Conservation (phyloP, 2,113 vertebrate genomes). For the Ailuropoda melanoleuca region DNA sequence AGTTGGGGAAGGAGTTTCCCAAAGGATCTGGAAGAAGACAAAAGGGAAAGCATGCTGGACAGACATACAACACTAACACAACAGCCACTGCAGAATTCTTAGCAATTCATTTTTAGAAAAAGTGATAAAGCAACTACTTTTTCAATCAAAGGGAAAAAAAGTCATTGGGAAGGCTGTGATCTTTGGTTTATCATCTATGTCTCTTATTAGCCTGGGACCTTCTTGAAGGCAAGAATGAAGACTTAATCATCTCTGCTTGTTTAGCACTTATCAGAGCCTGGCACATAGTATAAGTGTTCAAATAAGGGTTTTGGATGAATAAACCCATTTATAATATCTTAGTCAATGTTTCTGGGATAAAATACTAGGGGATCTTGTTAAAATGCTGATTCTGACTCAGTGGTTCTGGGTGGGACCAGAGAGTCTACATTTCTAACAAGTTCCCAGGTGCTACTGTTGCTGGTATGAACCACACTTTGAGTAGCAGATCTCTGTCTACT, state of each 20-base stretch:
- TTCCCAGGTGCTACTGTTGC: background rate
- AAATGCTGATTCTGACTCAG: background rate
- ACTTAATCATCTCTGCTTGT: background rate
- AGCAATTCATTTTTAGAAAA: conserved; percentile 21
- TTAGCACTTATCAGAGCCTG: background rate
- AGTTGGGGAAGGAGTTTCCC: background rate
- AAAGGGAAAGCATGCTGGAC: background rate
- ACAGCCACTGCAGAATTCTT: background rate
- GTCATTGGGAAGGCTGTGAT: background rate
- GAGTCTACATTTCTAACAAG: background rate
- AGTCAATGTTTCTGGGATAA: background rate
- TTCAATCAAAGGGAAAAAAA: background rate
- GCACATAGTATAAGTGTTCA: background rate
- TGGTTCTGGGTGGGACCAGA: background rate
- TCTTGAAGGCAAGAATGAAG: background rate
- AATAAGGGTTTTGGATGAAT: background rate
- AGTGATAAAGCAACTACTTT: background rate
- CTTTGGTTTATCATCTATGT: background rate
- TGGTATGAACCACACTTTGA: background rate
- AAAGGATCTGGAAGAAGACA: background rate
- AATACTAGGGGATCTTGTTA: background rate
- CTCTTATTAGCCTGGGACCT: background rate
- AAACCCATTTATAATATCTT: background rate
- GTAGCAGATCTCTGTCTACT: background rate
- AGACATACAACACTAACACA: background rate